Percentiles rank a stretch among this genome's conserved stretches.
Evolutionary conservation across 2,797 vertebrate species (phyloP).

Genomic region (Xiphophorus birchmanni): DNA sequence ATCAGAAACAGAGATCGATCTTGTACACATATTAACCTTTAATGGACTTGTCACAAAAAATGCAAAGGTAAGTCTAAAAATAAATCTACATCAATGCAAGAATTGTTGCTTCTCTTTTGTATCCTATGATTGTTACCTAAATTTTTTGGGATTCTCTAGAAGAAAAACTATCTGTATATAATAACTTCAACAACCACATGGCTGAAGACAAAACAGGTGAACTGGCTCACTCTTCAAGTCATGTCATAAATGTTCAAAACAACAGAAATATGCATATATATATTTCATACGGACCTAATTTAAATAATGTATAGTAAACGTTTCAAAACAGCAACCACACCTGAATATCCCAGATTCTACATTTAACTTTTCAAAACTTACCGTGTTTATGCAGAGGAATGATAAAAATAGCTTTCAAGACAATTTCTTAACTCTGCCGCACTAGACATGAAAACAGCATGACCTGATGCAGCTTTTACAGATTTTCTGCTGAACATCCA

Average conservation of each 20-base stretch:
- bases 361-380: background rate
- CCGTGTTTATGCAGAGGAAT: background rate
- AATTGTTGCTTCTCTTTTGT: background rate
- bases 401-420: background rate
- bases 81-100: background rate
- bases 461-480: background rate
- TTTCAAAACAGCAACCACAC: background rate
- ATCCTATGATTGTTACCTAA: background rate
- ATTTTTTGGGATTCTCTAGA: background rate
- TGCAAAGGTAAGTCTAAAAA: background rate
- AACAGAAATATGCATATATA: background rate
- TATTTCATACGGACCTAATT: background rate
- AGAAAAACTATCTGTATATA: background rate
- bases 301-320: background rate
- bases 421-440: background rate
- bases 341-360: background rate
- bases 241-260: background rate
- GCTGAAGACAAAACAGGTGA: background rate
- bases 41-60: background rate
- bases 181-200: background rate
- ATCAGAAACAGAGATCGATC: background rate
- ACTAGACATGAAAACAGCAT: background rate
- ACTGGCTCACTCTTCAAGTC: background rate
- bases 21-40: background rate
- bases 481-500: constrained; percentile 19